Evolutionary conservation across 2,113 vertebrate species (phyloP).

Genomic region (Melanerpes aurifrons): DNA sequence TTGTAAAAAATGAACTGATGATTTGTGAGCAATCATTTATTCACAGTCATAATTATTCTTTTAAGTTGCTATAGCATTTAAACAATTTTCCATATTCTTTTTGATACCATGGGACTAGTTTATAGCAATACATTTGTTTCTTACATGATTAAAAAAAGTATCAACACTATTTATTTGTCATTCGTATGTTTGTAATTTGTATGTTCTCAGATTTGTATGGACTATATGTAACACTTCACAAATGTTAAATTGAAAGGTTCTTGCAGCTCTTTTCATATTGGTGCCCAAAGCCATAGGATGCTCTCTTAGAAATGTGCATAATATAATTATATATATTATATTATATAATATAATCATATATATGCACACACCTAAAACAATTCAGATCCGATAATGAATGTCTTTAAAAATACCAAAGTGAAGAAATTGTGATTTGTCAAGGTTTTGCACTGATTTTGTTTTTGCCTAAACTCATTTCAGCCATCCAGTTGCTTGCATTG

Average conservation of each 20-base stretch:
- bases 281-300: neutral
- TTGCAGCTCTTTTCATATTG: slow-evolving; percentile 24
- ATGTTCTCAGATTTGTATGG: neutral
- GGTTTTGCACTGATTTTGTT: neutral
- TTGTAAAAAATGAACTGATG: slow-evolving; percentile 30
- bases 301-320: neutral
- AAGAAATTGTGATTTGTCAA: neutral
- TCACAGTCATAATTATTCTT: slow-evolving; percentile 12
- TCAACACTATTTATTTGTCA: neutral
- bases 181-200: neutral
- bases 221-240: neutral
- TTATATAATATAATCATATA: neutral
- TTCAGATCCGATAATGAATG: neutral
- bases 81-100: neutral
- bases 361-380: neutral
- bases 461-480: neutral
- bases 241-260: neutral
- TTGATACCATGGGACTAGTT: neutral
- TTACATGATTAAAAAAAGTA: neutral
- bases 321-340: neutral
- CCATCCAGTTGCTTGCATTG: slow-evolving; percentile 1
- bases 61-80: slow-evolving; percentile 15
- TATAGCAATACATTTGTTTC: neutral
- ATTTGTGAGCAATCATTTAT: slow-evolving; percentile 12
- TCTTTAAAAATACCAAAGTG: slow-evolving; percentile 1